These are phyloP conservation scores for Drosophila acutilabella DNA, from an alignment of 2,888 invertebrate species.

Conservation along the genomic window DNA sequence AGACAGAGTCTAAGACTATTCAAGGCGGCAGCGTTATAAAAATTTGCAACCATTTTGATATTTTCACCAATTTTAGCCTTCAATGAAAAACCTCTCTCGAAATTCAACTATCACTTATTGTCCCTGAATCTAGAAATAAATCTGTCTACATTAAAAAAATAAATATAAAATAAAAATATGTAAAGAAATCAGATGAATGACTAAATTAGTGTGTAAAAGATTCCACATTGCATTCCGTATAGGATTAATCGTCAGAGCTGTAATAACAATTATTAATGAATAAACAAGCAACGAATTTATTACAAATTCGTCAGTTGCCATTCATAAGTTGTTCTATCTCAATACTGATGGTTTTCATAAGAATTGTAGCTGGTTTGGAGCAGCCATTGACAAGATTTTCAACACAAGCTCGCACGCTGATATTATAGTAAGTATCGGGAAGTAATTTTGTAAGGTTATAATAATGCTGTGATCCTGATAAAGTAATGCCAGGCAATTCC, in stretches of 20 bases:
- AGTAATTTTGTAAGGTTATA: conserved; percentile 57
- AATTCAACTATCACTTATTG: conserved; percentile 4
- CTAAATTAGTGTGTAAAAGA: background rate
- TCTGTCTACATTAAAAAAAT: conserved; percentile 2
- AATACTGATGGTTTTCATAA: conserved; percentile 57
- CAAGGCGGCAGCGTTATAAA: background rate
- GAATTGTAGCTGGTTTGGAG: conserved; percentile 71
- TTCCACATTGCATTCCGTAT: background rate
- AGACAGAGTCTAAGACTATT: background rate
- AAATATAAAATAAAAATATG: background rate
- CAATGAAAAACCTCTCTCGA: background rate
- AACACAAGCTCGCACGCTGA: conserved; percentile 81
- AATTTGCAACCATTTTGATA: background rate
- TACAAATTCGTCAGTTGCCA: conserved; percentile 16
- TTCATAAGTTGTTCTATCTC: conserved; percentile 54
- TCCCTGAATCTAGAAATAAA: conserved; percentile 16
- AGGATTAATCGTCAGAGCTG: conserved; percentile 8
- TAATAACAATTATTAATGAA: background rate
- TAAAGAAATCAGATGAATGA: background rate
- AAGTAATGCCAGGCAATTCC: conserved; percentile 44
- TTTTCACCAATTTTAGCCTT: too few species aligned
- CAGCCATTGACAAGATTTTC: conserved; percentile 74
- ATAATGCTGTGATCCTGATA: conserved; percentile 64
- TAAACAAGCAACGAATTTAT: background rate
- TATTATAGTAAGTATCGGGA: conserved; percentile 65